Percentiles rank a stretch among this genome's conserved stretches.
Evolutionary conservation across 2,888 invertebrate genomes (phyloP).

Genomic region (Dorcus hopei): DNA sequence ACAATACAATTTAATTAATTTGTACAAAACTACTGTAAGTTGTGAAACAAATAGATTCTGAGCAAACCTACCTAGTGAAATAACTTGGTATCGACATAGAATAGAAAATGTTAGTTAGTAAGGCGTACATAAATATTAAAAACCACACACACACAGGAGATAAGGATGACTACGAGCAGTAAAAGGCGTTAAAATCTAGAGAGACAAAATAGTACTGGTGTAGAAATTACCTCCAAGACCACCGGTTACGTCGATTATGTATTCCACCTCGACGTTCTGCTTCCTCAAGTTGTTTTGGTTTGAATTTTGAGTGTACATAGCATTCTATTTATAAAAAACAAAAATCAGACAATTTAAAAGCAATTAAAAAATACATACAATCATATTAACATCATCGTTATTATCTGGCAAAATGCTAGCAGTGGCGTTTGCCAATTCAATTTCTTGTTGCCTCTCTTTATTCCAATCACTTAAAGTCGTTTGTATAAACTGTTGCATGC

Average conservation of each 20-base stretch:
- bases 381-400: conserved; percentile 20
- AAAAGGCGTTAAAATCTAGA: neutral
- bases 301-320: conserved; percentile 10
- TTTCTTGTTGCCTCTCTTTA: conserved; percentile 47
- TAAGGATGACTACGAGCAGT: neutral
- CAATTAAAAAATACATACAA: conserved; percentile 4
- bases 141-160: neutral
- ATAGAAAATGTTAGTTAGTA: conserved; percentile 24
- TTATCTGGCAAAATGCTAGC: conserved; percentile 51
- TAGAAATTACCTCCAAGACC: conserved; percentile 43
- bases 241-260: conserved; percentile 40
- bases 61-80: conserved; percentile 33
- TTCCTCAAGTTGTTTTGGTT: conserved; percentile 5
- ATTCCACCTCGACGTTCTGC: conserved; percentile 43
- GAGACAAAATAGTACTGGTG: conserved; percentile 14
- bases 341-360: conserved; percentile 1
- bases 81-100: conserved; percentile 33
- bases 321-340: conserved; percentile 9
- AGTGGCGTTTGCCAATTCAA: conserved; percentile 56
- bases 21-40: too few relatives aligned
- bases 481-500: conserved; percentile 44
- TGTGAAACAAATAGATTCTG: conserved; percentile 57
- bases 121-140: neutral
- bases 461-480: conserved; percentile 34
- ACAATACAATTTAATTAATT: too few relatives aligned